Base-by-base conservation (phyloP, 2,888 invertebrate genomes). In the Cosmorhoe ocellata region DNA sequence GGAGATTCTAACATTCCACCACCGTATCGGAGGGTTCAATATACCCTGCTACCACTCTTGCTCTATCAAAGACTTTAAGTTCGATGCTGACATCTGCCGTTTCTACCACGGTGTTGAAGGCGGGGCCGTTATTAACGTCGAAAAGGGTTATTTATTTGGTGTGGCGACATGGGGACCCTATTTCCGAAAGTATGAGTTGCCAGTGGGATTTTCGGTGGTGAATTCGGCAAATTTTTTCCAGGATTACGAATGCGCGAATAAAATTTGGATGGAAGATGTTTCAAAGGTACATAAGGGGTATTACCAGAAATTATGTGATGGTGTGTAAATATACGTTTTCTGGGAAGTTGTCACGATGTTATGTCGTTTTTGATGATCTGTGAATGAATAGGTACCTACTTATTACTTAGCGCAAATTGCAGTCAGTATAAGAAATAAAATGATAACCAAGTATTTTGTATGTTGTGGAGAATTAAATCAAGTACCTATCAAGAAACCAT, bases 11-110 rank as follows among this genome's bases (percentile, higher is more conserved):
- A 63, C 72, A 0, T 47, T 59, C 22, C 54, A 61, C 12, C 45
- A 58, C 2, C 42, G 36, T 0, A 47, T 62, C 1, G 18, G 51
- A 0, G 75, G 68, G 0, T 79, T 74, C 58, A 14, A 44, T 1
- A 73, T 82, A 0, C 85, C 84, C 0, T 86, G 85, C 46, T 85
- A 82, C 53, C 74, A 80, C 34, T 68, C 79, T 0, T 86, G 85
- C 49, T 59, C 58, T 1, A 13, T 63, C 0, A 1, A 49, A 7
- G 61, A 77, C 7, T 70, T 68, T 12, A 3, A 49, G 0, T 36
- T 28, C 0, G 46, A 56, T 0, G 39, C 51, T 0, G 3, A 24
- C 0, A 52, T 46, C 4, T 84, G 84, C 36, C 6, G 26, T 0
- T 60, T 52, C 0, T 81, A 78, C 37, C 79, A 72, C 11, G 84